Base-by-base conservation (phyloP, 1,140 invertebrate species). In the Drosophila lacertosa region DNA sequence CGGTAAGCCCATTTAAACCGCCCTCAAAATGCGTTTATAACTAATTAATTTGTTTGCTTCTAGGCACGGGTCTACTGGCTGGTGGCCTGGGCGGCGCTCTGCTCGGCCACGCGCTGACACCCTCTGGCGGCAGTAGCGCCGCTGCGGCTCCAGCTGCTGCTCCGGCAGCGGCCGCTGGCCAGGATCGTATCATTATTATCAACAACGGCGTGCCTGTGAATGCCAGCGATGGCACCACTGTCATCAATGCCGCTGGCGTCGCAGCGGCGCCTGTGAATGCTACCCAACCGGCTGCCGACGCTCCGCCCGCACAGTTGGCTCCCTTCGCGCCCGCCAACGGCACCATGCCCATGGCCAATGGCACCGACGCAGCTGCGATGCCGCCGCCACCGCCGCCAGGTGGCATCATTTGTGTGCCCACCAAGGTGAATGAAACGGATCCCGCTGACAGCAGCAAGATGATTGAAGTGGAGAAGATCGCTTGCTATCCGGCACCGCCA, bases 331-430 rank as follows among this genome's bases (percentile, higher is more conserved):
- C 89, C n/a, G 76, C 88, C 22, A 71, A 92, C 84, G 72, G 92
- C 73, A 72, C 93, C 90, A 90, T 91, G 92, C 74, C 92, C 74
- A 74, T 74, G 4, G 48, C 73, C 22, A 73, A 81, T 64, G 65
- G 44, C 6, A 70, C 70, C 3, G 67, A 77, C 40, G 44, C 40
- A 6, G 66, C 72, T 22, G 45, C 73, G 3, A 42, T 70, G 7
- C 24, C 53, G 5, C 62, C 70, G n/a, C 70, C 74, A 39, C 89
- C 82, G 13, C 50, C 83, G 7, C 20, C 82, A 0, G 89, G 89
- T 24, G 76, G 89, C 16, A 84, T 91, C n/a, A 90, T 90, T 35
- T 91, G 90, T 32, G 83, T 89, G 53, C 90, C 90, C 20, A 75
- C 80, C 4, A 89, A 86, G 42, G 72, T 91, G 10, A 91, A 91